These are phyloP conservation scores for Thomomys bottae DNA, from an alignment of 2,113 vertebrate species.

Conservation along the genomic window DNA sequence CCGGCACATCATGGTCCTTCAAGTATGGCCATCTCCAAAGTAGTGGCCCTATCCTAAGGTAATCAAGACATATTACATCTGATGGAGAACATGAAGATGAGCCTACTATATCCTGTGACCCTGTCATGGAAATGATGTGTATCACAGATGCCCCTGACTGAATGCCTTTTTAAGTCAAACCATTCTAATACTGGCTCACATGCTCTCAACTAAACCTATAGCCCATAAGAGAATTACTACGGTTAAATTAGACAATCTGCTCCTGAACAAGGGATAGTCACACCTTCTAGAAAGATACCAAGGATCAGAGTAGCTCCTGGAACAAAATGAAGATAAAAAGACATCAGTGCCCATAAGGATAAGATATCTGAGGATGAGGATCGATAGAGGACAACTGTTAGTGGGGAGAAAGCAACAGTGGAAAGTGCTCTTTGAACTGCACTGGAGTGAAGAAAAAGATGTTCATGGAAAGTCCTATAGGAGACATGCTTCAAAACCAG, in stretches of 20 bases:
- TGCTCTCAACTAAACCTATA: neutral
- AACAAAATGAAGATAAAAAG: neutral
- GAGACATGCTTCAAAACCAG: neutral
- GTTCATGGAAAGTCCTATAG: neutral
- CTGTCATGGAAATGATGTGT: neutral
- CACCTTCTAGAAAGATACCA: neutral
- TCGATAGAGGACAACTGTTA: neutral
- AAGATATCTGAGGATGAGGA: neutral
- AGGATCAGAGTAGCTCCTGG: neutral
- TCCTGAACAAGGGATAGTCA: neutral
- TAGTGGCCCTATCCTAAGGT: neutral
- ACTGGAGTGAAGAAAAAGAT: neutral
- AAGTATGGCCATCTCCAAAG: neutral
- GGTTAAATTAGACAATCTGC: neutral
- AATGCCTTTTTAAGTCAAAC: neutral
- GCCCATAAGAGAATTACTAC: neutral
- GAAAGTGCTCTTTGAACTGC: neutral
- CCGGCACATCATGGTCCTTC: neutral
- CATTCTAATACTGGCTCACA: neutral
- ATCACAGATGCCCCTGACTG: neutral
- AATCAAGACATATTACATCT: neutral
- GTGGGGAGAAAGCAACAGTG: neutral
- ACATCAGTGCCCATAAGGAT: rapidly evolving
- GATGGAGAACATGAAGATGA: neutral
- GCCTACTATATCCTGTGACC: neutral